Percentiles rank a stretch among this genome's conserved stretches.
phyloP scores from a whole-genome alignment of 2,888 invertebrate genomes.

The Mesorhabditis spiculigera region DNA sequence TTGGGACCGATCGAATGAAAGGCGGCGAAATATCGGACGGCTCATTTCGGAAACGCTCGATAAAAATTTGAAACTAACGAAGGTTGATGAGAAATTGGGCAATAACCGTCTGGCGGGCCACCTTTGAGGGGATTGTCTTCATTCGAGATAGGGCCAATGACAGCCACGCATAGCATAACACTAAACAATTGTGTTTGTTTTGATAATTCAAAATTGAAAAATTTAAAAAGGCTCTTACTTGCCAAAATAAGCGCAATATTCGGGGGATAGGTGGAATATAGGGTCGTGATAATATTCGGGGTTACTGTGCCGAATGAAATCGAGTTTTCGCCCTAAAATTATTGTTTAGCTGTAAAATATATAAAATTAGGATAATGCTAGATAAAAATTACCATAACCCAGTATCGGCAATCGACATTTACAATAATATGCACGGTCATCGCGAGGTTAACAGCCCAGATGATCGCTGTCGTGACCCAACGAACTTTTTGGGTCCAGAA shows the following conservation, averaged over 20 bases:
- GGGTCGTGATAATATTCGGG: conserved; percentile 1
- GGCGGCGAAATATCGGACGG: no score
- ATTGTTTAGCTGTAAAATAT: no score
- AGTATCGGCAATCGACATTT: neutral
- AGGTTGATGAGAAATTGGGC: neutral
- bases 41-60: no score
- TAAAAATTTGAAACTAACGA: neutral
- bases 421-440: neutral
- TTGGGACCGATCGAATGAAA: no score
- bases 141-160: neutral
- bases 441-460: neutral
- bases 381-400: neutral
- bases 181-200: no score
- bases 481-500: neutral
- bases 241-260: neutral
- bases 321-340: conserved; percentile 1
- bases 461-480: neutral
- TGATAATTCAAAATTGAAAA: no score
- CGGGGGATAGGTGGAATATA: neutral
- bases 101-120: neutral
- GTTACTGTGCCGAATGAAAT: conserved; percentile 2
- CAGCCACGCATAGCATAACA: neutral
- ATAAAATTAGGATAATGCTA: neutral
- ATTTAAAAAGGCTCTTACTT: neutral
- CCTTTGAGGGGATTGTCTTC: neutral